Conservation (phyloP, 2,888 invertebrate genomes). For the Cataglyphis livida region DNA sequence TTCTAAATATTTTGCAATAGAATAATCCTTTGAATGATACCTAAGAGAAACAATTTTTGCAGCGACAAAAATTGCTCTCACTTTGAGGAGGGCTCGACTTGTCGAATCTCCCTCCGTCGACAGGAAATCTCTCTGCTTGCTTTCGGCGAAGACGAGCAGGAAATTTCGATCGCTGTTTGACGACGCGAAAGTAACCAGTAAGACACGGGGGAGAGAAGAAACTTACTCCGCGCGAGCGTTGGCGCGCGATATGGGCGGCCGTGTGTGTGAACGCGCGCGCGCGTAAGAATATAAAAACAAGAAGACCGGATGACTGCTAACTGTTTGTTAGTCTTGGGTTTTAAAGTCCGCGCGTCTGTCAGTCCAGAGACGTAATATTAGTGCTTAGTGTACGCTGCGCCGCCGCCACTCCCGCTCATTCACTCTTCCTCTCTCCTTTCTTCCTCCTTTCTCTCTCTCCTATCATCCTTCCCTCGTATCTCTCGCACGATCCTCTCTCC, state of each 20-base stretch:
- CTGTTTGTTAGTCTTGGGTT: conserved; percentile 86
- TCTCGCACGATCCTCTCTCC: background rate
- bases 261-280: conserved; percentile 76
- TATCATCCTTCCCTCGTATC: conserved; percentile 1
- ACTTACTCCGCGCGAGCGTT: conserved; percentile 33
- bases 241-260: conserved; percentile 71
- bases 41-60: background rate
- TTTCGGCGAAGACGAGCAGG: conserved; percentile 54
- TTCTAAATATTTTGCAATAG: background rate
- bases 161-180: conserved; percentile 64
- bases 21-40: conserved; percentile 18
- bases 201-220: conserved; percentile 19
- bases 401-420: conserved; percentile 77
- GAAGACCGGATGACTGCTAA: conserved; percentile 85
- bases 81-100: conserved; percentile 11
- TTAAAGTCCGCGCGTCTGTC: conserved; percentile 86
- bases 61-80: conserved; percentile 27
- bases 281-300: conserved; percentile 84
- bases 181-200: conserved; percentile 71
- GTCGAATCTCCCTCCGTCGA: background rate
- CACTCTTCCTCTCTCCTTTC: conserved; percentile 77
- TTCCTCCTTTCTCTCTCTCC: conserved; percentile 58
- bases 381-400: conserved; percentile 79
- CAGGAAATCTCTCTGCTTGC: conserved; percentile 42
- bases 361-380: conserved; percentile 85